Base-by-base conservation (phyloP, 2,113 vertebrate species). In the Channa argus region DNA sequence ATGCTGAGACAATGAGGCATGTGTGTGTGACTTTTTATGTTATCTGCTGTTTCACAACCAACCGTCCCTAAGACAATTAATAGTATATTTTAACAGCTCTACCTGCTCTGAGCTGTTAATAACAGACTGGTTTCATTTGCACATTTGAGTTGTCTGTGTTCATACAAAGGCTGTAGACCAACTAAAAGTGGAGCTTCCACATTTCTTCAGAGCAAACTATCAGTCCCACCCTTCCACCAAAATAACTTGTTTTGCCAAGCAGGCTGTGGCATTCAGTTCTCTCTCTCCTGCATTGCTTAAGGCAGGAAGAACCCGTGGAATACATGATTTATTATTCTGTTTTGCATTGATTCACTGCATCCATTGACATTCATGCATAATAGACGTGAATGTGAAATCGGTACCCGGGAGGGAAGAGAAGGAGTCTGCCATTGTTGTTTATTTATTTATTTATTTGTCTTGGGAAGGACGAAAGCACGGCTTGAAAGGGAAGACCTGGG, bases 301-400 rank as follows among this genome's bases (percentile, higher is more conserved):
- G 62, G 77, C 70, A 79, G 67, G 71, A 72, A 50, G 70, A 80
- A 72, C 62, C 73, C 43, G 36, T 55, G 12, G 72, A 85, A 86
- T 80, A 64, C 52, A 62, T 78, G 49, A 84, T 85, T 89, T 89
- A 84, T 77, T 87, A 77, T 88, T 87, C 84, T 73, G 61, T 65
- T 89, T 85, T 82, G 79, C 82, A 90, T 76, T 86, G 88, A 90
- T 85, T 86, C 78, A 74, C 70, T 82, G 84, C 83, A 84, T 90
- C 74, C 79, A 87, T 85, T 92, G 84, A 90, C 87, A 92, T 91
- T 91, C 86, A 91, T 85, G 82, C 74, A 90, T 89, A 90, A 92
- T 85, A 67, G 86, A 71, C 65, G 44, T 64, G 79, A 74, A 88
- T 88, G 73, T 84, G 80, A 89, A 90, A 87, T 81, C 69, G 47